phyloP scores from a whole-genome alignment of 1,140 invertebrate genomes.

The Zaprionus camerounensis region DNA sequence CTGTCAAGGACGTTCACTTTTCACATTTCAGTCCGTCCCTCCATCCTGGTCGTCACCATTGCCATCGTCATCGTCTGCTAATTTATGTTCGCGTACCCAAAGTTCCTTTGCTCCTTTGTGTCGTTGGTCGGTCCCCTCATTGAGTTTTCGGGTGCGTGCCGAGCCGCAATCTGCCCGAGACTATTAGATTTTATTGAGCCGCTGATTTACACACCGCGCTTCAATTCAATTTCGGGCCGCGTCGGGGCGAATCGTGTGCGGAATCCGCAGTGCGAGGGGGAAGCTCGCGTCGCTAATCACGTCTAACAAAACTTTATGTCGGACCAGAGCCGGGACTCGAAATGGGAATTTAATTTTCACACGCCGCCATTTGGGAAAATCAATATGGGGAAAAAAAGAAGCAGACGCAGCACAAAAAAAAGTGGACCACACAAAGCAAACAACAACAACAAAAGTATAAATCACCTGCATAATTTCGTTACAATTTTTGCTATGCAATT shows the following conservation, averaged over 20 bases:
- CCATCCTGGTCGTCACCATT: constrained; percentile 19
- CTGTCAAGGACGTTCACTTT: constrained; percentile 64
- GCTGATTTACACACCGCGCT: constrained; percentile 77
- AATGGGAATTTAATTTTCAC: constrained; percentile 80
- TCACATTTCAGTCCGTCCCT: constrained; percentile 27
- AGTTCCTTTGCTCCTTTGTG: constrained; percentile 15
- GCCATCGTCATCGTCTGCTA: constrained; percentile 32
- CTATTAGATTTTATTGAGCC: constrained; percentile 82
- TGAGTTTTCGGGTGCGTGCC: constrained; percentile 66
- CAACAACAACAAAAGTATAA: constrained; percentile 42
- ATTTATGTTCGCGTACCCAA: constrained; percentile 60
- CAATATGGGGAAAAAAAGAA: constrained; percentile 46
- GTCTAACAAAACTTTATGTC: constrained; percentile 53
- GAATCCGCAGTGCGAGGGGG: no score
- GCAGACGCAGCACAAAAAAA: constrained; percentile 3
- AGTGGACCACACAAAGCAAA: constrained; percentile 18
- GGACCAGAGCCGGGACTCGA: constrained; percentile 36
- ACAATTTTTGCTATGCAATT: constrained; percentile 46
- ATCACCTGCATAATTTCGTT: constrained; percentile 70
- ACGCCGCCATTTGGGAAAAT: constrained; percentile 59
- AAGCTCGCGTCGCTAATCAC: constrained; percentile 49
- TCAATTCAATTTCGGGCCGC: constrained; percentile 69
- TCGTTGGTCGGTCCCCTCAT: constrained; percentile 2
- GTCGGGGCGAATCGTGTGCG: background rate
- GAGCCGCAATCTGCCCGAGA: constrained; percentile 69